Base-by-base conservation (phyloP, 2,113 vertebrate genomes). In the Pseudorhombus dupliciocellatus region DNA sequence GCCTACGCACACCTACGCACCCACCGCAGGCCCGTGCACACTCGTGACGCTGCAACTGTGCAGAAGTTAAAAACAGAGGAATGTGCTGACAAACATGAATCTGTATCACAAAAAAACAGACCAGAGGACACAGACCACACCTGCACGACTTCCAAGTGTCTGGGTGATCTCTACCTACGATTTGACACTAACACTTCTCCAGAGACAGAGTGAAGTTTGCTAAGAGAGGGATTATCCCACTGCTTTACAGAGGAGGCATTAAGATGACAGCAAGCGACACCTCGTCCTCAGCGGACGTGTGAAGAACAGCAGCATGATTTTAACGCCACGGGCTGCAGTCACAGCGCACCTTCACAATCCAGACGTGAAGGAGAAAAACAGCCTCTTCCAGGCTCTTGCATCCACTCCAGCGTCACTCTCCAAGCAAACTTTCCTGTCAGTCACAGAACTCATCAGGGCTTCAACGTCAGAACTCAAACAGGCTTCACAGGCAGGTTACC, bases 371-470 rank as follows among this genome's bases (percentile, higher is more conserved):
- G 37, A 62, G 20, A 76, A 72, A 70, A 83, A 74, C 78, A 18
- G 83, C 72, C 64, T 30, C 1, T 1, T 70, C 73, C 48, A 77
- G 70, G 84, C 86, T 88, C 80, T 56, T 48, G 42, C 73, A 73
- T 76, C 44, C 46, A 42, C 55, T 76, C 21, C 24, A n/a, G 61
- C 64, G 48, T 58, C 21, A 40, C 62, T 71, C 37, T 66, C 25
- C 42, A 46, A 46, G 18, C 42, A 46, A 18, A 20, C 31, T 24
- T 26, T 26, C n/a, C 57, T 24, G 64, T 67, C 60, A 16, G n/a
- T 79, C 54, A 44, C 28, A 53, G 3, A n/a, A n/a, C n/a, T 28
- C 24, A 28, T 44, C 28, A 75, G 22, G n/a, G 18, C 44, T 62
- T 66, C 1, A 54, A 46, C 7, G 1, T 52, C 66, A 64, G 31